Evolutionary conservation across 2,113 vertebrate genomes (phyloP).

Genomic region (Accipiter virgatus): DNA sequence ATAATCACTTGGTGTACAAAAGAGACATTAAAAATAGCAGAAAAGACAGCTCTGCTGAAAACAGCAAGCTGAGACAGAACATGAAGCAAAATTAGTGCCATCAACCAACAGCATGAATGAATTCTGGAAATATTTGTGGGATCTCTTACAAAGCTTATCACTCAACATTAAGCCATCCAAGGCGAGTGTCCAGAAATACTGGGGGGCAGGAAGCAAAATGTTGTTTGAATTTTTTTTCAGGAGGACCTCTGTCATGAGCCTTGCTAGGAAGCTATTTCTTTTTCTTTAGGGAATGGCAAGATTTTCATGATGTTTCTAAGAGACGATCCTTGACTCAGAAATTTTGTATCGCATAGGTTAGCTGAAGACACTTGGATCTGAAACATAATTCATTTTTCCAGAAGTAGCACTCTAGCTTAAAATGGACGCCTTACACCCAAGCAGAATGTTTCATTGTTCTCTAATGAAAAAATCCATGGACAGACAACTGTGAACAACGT

Average conservation of each 20-base stretch:
- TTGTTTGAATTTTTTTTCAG: not conserved
- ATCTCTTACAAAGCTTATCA: not conserved
- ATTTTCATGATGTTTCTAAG: not conserved
- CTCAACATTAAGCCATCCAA: not conserved
- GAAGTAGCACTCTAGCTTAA: not conserved
- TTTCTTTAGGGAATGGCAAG: not conserved
- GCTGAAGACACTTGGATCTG: not conserved
- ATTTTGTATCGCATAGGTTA: not conserved
- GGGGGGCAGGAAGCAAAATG: not conserved
- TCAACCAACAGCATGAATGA: not conserved
- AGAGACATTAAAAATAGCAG: not conserved
- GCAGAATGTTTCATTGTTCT: not conserved
- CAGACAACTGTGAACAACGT: not conserved
- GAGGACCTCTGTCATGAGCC: not conserved
- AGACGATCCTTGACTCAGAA: not conserved
- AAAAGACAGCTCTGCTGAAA: not conserved
- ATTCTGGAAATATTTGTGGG: not conserved
- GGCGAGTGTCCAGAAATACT: not conserved
- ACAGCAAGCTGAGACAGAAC: not conserved
- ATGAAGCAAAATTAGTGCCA: not conserved
- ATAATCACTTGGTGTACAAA: not conserved
- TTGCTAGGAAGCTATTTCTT: not conserved
- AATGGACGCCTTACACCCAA: not conserved
- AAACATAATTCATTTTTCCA: not conserved
- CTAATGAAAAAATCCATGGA: not conserved